Conservation (phyloP, 2,888 invertebrate genomes). For the Chesias legatella region DNA sequence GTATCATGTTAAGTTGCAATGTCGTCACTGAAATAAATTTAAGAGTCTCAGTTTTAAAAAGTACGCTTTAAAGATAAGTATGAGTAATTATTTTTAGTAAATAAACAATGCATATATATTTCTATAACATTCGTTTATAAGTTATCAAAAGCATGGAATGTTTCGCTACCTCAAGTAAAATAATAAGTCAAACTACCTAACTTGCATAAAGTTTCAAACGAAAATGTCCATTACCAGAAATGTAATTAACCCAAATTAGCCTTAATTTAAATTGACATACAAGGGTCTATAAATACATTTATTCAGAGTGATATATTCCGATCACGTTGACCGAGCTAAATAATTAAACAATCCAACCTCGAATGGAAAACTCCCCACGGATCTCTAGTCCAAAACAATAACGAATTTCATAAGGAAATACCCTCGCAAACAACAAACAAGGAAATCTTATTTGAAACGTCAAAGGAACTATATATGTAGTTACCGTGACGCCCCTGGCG, state of each 20-base stretch:
- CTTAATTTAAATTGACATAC: slow-evolving; percentile 24
- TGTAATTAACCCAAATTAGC: slow-evolving; percentile 10
- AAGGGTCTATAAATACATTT: slow-evolving; percentile 49
- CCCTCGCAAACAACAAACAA: slow-evolving; percentile 38
- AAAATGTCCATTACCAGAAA: slow-evolving; percentile 2
- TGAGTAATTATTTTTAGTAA: too few species aligned
- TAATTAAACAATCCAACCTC: slow-evolving; percentile 73
- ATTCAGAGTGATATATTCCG: slow-evolving; percentile 63
- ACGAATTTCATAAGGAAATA: slow-evolving; percentile 57
- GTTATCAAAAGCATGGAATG: too few species aligned
- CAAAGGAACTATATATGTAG: slow-evolving; percentile 36
- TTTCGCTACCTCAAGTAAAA: too few species aligned
- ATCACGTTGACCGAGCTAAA: slow-evolving; percentile 64
- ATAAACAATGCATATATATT: too few species aligned
- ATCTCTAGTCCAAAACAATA: slow-evolving; percentile 47
- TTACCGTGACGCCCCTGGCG: slow-evolving; percentile 25
- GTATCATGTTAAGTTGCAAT: slow-evolving; percentile 39
- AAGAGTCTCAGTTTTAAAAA: too few species aligned
- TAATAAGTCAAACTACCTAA: too few species aligned
- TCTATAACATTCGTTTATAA: too few species aligned
- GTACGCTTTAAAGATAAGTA: too few species aligned
- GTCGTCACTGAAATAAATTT: too few species aligned
- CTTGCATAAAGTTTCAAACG: too few species aligned
- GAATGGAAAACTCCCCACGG: slow-evolving; percentile 52
- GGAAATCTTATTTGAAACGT: slow-evolving; percentile 40